A percentile compares a stretch with the other conserved stretches of the same genome.
Evolutionary conservation across 2,888 invertebrate genomes (phyloP).

Genomic region (Phortica okadai): DNA sequence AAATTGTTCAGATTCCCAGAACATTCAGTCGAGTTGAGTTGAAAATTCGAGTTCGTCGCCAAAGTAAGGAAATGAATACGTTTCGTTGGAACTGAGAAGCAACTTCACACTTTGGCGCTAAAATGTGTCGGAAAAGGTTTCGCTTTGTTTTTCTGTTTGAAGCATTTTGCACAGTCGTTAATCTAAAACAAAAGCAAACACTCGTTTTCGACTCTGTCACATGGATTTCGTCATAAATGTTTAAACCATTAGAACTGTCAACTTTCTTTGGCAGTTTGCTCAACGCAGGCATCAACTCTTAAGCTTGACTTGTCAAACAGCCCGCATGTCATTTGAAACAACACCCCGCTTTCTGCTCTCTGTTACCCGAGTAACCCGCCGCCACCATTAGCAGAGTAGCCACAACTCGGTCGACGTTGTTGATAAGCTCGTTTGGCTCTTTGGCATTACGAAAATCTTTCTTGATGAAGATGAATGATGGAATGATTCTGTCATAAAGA

Average conservation of each 20-base stretch:
- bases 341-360: background rate
- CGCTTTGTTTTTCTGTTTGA: background rate
- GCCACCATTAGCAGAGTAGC: conserved; percentile 13
- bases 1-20: conserved; percentile 66
- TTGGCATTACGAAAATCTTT: conserved; percentile 27
- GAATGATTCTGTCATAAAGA: conserved; percentile 67
- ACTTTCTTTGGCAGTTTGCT: background rate
- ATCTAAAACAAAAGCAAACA: background rate
- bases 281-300: background rate
- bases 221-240: background rate
- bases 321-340: conserved; percentile 11
- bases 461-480: conserved; percentile 68
- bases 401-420: conserved; percentile 19
- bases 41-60: no score
- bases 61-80: background rate
- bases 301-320: conserved; percentile 21
- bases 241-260: background rate
- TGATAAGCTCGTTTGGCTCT: conserved; percentile 56
- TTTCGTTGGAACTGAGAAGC: conserved; percentile 32
- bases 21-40: conserved; percentile 2
- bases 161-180: conserved; percentile 21
- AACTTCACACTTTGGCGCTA: conserved; percentile 64
- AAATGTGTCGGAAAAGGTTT: conserved; percentile 44
- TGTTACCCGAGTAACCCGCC: background rate
- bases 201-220: background rate